Evolutionary conservation across 2,888 invertebrate genomes (phyloP).

Genomic region (Orgyia antiqua): DNA sequence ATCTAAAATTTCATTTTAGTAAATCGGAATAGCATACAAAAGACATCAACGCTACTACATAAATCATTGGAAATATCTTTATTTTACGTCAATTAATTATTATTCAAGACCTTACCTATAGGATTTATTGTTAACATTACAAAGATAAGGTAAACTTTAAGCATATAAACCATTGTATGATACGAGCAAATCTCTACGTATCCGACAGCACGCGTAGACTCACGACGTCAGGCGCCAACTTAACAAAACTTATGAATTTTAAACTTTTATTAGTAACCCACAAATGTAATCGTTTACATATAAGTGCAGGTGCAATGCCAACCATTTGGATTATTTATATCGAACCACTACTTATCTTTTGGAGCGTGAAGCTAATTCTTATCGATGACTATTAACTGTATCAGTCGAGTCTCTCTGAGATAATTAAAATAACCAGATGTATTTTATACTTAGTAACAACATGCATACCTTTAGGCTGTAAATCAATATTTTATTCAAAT

Average conservation of each 20-base stretch:
- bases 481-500: too few species aligned
- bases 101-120: not conserved
- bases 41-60: too few species aligned
- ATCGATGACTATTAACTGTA: too few species aligned
- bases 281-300: conserved; percentile 45
- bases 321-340: conserved; percentile 46
- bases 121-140: not conserved
- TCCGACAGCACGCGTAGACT: conserved; percentile 15
- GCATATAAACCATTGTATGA: conserved; percentile 19
- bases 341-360: conserved; percentile 50
- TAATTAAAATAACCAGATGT: too few species aligned
- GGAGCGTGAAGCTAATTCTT: conserved; percentile 27
- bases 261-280: conserved; percentile 50
- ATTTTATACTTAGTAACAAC: too few species aligned
- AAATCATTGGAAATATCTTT: not conserved
- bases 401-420: too few species aligned
- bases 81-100: not conserved
- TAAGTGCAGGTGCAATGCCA: conserved; percentile 53
- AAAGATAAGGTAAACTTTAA: not conserved
- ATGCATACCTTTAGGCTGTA: too few species aligned
- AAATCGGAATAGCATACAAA: too few species aligned
- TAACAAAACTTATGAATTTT: conserved; percentile 37
- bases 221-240: conserved; percentile 20
- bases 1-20: too few species aligned
- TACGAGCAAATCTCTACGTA: conserved; percentile 22